phyloP scores from a whole-genome alignment of 2,113 vertebrate species.

The Vicugna pacos region DNA sequence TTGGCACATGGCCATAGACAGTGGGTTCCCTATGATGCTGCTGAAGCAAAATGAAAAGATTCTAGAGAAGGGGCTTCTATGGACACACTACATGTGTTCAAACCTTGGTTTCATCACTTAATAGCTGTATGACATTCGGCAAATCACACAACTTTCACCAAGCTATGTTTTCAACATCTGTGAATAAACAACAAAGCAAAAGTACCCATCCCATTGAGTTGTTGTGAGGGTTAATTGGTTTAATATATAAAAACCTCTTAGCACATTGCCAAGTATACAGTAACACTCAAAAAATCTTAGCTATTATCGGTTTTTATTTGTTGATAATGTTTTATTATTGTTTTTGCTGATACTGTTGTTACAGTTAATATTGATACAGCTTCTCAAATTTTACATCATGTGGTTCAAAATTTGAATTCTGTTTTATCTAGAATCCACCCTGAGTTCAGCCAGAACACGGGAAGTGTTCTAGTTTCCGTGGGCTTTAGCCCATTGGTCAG shows the following conservation, averaged over 20 bases:
- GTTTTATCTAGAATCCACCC: neutral
- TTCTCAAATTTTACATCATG: neutral
- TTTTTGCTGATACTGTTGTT: neutral
- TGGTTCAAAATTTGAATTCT: neutral
- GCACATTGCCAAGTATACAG: neutral
- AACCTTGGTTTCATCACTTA: conserved; percentile 8
- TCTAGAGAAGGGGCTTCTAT: neutral
- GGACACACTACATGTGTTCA: neutral
- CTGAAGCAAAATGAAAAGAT: neutral
- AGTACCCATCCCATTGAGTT: neutral
- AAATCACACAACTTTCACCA: neutral
- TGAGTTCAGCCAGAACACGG: neutral
- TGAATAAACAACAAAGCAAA: neutral
- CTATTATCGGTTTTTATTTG: neutral
- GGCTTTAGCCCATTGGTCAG: neutral
- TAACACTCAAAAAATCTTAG: neutral
- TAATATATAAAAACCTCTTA: neutral
- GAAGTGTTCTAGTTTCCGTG: neutral
- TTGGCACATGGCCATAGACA: neutral
- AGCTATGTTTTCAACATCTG: neutral
- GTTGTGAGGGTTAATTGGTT: neutral
- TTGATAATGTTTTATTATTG: neutral
- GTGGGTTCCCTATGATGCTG: neutral
- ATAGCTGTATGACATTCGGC: neutral
- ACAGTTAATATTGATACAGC: neutral